phyloP scores from a whole-genome alignment of 1,140 invertebrate species.

The Tetraneura akinire region DNA sequence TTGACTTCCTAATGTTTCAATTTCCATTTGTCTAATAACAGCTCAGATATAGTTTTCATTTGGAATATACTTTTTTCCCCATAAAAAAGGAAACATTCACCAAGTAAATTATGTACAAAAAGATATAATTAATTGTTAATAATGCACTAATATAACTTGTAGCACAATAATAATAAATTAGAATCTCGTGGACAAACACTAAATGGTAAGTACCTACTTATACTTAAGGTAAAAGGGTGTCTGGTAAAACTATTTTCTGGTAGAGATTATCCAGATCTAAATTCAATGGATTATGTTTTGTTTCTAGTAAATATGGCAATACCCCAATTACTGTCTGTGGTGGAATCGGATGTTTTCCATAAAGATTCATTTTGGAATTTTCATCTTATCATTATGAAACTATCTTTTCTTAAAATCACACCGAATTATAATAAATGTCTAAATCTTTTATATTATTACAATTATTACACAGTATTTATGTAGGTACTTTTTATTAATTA shows the following conservation, averaged over 20 bases:
- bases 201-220: constrained; percentile 66
- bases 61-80: constrained; percentile 56
- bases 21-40: constrained; percentile 35
- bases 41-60: constrained; percentile 47
- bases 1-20: constrained; percentile 41
- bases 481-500: too few relatives aligned
- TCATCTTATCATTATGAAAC: too few relatives aligned
- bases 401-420: too few relatives aligned
- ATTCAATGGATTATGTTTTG: constrained; percentile 59
- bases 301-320: constrained; percentile 62
- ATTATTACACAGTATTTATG: too few relatives aligned
- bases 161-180: too few relatives aligned
- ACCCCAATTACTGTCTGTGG: constrained; percentile 62
- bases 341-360: constrained; percentile 62
- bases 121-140: not conserved
- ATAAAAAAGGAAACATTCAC: constrained; percentile 58
- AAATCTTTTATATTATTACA: too few relatives aligned
- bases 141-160: not conserved
- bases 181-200: constrained; percentile 63
- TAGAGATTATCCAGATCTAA: constrained; percentile 69
- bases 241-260: constrained; percentile 60
- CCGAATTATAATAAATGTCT: too few relatives aligned
- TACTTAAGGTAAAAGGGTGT: constrained; percentile 59
- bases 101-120: not conserved
- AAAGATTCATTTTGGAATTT: too few relatives aligned